Evolutionary conservation across 2,797 vertebrate genomes (phyloP).

Genomic region (Trichosurus vulpecula): DNA sequence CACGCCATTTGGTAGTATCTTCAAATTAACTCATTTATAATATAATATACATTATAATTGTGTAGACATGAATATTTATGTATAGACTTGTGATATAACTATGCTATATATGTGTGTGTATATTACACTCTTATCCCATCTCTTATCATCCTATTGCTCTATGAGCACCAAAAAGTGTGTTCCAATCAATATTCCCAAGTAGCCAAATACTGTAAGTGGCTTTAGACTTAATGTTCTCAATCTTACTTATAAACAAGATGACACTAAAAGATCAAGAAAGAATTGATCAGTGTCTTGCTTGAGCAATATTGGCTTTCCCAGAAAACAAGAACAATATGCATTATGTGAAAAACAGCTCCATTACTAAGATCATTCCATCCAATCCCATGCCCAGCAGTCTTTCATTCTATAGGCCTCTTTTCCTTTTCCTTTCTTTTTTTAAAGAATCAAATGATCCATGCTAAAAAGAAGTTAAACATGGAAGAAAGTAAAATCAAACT

Average conservation of each 20-base stretch:
- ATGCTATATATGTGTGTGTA: background rate
- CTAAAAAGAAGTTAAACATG: background rate
- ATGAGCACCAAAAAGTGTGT: background rate
- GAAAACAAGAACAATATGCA: background rate
- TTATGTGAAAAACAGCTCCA: background rate
- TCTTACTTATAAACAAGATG: background rate
- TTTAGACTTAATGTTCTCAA: background rate
- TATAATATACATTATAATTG: background rate
- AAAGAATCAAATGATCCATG: background rate
- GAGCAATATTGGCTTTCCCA: background rate
- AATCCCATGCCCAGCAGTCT: background rate
- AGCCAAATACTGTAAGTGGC: background rate
- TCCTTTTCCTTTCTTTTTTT: background rate
- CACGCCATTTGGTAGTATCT: background rate
- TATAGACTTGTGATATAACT: background rate
- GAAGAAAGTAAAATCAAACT: background rate
- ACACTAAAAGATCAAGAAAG: background rate
- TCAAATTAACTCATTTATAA: background rate
- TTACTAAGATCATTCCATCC: background rate
- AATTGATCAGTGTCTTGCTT: background rate
- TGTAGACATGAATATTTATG: background rate
- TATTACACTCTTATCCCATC: background rate
- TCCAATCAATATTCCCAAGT: background rate
- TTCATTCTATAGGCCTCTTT: background rate
- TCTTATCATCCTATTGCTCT: background rate